Percentiles rank a stretch among this genome's conserved stretches.
Evolutionary conservation across 1,140 invertebrate genomes (phyloP).

Genomic region (Idris sp.): DNA sequence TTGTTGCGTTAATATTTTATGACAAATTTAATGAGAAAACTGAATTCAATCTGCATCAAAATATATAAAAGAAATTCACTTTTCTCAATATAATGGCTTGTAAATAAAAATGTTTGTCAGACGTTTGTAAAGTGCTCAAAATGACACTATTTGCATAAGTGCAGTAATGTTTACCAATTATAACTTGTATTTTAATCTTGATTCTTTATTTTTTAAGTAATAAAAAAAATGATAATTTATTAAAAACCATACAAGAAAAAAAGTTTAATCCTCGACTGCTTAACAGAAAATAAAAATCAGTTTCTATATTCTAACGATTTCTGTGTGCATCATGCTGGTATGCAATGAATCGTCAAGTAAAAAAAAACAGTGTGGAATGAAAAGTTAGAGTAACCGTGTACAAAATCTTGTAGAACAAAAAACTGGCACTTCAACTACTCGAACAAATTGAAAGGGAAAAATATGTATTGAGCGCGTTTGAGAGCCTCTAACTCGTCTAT

Average conservation of each 20-base stretch:
- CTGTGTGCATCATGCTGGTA: constrained; percentile 30
- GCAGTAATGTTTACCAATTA: constrained; percentile 17
- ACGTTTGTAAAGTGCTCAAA: constrained; percentile 23
- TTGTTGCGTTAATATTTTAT: too few relatives aligned
- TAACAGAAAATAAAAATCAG: not conserved
- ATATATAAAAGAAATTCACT: too few relatives aligned
- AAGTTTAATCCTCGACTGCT: constrained; percentile 32
- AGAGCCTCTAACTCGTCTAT: not conserved
- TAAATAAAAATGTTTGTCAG: too few relatives aligned
- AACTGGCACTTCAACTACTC: constrained; percentile 10
- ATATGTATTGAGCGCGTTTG: not conserved
- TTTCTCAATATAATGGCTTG: too few relatives aligned
- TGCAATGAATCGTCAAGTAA: constrained; percentile 20
- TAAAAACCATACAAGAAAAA: too few relatives aligned
- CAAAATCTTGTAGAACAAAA: constrained; percentile 1
- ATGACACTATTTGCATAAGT: constrained; percentile 29
- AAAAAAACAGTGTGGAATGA: constrained; percentile 9
- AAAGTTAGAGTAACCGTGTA: constrained; percentile 8
- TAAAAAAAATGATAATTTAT: too few relatives aligned
- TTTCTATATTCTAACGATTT: constrained; percentile 22
- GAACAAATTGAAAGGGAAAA: constrained; percentile 6
- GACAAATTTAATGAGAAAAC: too few relatives aligned
- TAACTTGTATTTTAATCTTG: too few relatives aligned
- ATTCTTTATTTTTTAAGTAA: too few relatives aligned
- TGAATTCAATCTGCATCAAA: too few relatives aligned